Evolutionary conservation across 2,888 invertebrate species (phyloP).

Genomic region (Oxyscelio sp.): DNA sequence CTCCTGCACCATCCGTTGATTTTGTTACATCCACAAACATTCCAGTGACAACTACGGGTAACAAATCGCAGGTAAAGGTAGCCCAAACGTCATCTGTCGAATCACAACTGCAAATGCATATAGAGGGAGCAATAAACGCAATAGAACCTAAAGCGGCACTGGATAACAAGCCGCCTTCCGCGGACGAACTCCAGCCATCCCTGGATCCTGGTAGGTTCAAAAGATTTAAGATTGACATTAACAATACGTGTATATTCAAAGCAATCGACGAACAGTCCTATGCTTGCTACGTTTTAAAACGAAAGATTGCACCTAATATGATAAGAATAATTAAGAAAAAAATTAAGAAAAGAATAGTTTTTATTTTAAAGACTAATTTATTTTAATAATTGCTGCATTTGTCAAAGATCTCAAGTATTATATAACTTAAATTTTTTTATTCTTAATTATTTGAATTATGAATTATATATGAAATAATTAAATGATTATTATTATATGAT

Average conservation of each 20-base stretch:
- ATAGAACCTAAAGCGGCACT: conserved; percentile 75
- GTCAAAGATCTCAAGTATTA: no score
- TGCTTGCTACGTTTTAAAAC: conserved; percentile 34
- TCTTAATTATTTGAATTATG: no score
- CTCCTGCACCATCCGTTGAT: no score
- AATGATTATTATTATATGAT: no score
- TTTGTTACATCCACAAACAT: no score
- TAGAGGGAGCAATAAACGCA: conserved; percentile 52
- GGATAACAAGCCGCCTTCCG: conserved; percentile 77
- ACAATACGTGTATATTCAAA: conserved; percentile 38
- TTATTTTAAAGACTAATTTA: no score
- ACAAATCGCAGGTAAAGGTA: no score
- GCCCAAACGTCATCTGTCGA: conserved; percentile 55
- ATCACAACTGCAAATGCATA: conserved; percentile 65
- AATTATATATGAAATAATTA: no score
- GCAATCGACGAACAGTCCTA: conserved; percentile 28
- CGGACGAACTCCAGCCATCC: conserved; percentile 84
- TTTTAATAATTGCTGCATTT: no score
- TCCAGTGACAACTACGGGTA: neutral
- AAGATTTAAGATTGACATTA: conserved; percentile 61
- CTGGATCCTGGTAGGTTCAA: conserved; percentile 83
- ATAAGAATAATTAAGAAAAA: no score
- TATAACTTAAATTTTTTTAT: no score
- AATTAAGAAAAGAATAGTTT: no score
- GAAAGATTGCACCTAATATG: conserved; percentile 47